Base-by-base conservation (phyloP, 2,797 vertebrate species). In the Betta splendens region DNA sequence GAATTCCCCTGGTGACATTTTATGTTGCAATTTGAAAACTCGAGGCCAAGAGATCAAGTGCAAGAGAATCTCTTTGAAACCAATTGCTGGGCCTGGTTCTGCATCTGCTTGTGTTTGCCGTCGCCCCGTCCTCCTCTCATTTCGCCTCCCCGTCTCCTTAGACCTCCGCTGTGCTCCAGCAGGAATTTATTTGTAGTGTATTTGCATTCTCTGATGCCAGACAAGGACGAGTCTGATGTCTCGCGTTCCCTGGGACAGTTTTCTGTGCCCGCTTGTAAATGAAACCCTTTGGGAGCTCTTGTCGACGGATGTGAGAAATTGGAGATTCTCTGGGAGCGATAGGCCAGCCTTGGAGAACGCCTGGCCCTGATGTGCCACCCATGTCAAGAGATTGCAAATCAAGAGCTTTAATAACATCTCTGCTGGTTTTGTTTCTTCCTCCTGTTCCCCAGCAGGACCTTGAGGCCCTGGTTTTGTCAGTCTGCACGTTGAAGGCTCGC, bases 1-100 rank as follows among this genome's bases (percentile, higher is more conserved):
- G 86, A 92, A 93, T 96, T 94, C 92, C 93, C 90, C 86, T 53
- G 92, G 86, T 92, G 90, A 85, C 87, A 71, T 91, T 92, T 92
- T 89, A 89, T 85, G 91, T 85, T 86, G 78, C 89, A 77, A 90
- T 90, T 93, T 90, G 88, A 91, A 94, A 94, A 91, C 84, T 85
- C 81, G 64, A 80, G 87, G 90, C 90, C 89, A 91, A 91, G 72
- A 91, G 92, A 93, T 95, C 92, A 94, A 94, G 89, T 92, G 86
- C 86, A 89, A 85, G 90, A 78, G 84, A 81, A 83, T 88, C 81
- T 86, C 84, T 81, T 68, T 83, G 69, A 85, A 88, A 89, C 81
- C 86, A 84, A 84, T 88, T 88, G 86, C 82, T 64, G 77, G 85
- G 88, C n/a, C 83, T 84, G 79, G 80, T 83, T 73, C 65, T 80